phyloP scores from a whole-genome alignment of 1,140 invertebrate genomes.

The Ephestia elutella region DNA sequence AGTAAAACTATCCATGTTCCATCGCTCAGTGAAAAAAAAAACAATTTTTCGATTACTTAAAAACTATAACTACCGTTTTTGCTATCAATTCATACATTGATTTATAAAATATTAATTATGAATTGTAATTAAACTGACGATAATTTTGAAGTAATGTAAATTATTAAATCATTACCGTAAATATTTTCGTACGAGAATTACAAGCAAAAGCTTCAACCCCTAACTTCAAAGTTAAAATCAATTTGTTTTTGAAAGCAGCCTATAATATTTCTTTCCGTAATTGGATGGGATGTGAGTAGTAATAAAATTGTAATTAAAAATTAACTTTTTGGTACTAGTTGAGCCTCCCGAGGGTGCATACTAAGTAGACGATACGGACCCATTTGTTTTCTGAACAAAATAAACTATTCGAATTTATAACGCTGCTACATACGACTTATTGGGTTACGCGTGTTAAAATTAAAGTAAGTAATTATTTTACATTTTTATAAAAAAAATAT shows the following conservation, averaged over 20 bases:
- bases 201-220: not conserved
- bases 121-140: no score
- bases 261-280: constrained; percentile 55
- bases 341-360: constrained; percentile 63
- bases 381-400: constrained; percentile 63
- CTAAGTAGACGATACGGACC: constrained; percentile 54
- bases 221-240: constrained; percentile 12
- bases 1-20: no score
- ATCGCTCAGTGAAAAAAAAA: no score
- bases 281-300: constrained; percentile 60
- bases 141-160: not conserved
- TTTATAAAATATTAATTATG: no score
- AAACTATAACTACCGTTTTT: no score
- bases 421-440: constrained; percentile 31
- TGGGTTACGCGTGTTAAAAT: constrained; percentile 15
- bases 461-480: not conserved
- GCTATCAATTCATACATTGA: no score
- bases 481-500: not conserved
- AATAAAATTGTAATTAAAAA: constrained; percentile 73
- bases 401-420: constrained; percentile 69
- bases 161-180: no score
- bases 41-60: no score
- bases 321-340: constrained; percentile 63
- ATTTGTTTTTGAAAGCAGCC: constrained; percentile 26
- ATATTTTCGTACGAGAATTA: not conserved